Percentiles rank a stretch among this genome's conserved stretches.
phyloP scores from a whole-genome alignment of 2,888 invertebrate genomes.

The Drosophila falleni region DNA sequence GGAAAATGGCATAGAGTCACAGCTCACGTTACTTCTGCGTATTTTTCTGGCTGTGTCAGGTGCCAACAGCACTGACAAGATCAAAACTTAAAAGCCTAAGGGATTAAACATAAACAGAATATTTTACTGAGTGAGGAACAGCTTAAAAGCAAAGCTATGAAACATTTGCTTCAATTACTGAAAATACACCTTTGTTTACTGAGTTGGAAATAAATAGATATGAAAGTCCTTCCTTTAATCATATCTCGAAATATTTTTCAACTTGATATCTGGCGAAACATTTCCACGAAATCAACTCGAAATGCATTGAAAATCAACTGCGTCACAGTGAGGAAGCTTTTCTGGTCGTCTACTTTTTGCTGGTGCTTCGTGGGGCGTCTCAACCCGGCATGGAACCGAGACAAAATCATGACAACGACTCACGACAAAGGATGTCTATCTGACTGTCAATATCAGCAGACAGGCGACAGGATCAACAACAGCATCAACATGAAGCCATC shows the following conservation, averaged over 20 bases:
- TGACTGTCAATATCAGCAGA: constrained; percentile 66
- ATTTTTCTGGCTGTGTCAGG: constrained; percentile 26
- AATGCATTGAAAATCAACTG: constrained; percentile 32
- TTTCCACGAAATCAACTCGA: constrained; percentile 12
- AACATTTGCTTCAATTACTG: background rate
- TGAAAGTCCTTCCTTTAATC: constrained; percentile 1
- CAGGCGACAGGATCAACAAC: constrained; percentile 55
- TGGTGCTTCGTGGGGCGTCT: constrained; percentile 28
- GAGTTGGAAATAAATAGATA: constrained; percentile 1
- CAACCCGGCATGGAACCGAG: constrained; percentile 6
- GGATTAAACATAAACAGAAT: constrained; percentile 1
- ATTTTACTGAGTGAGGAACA: background rate
- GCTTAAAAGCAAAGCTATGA: background rate
- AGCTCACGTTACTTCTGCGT: constrained; percentile 48
- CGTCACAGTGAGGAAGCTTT: constrained; percentile 1
- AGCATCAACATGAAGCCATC: constrained; percentile 21
- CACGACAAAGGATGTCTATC: constrained; percentile 67
- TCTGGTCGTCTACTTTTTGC: background rate
- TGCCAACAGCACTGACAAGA: constrained; percentile 34
- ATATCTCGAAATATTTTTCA: background rate
- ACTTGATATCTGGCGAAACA: background rate
- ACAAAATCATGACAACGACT: constrained; percentile 29
- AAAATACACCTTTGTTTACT: background rate
- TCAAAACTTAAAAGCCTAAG: background rate
- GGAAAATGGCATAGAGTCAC: constrained; percentile 44